phyloP scores from a whole-genome alignment of 1,140 invertebrate genomes.

The Harpegnathos saltator region DNA sequence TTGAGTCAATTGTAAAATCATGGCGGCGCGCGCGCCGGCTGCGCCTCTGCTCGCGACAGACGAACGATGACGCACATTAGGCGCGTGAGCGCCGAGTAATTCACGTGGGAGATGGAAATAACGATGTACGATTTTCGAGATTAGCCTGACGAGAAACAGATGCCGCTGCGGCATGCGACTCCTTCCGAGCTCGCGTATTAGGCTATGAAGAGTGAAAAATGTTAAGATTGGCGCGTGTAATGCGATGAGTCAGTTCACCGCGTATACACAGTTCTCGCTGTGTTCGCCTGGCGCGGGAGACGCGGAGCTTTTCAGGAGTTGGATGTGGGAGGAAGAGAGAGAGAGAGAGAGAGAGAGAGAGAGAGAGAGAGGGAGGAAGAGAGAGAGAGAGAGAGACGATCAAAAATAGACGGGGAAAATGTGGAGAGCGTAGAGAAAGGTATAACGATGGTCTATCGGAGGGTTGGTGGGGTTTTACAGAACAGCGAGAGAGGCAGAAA shows the following conservation, averaged over 20 bases:
- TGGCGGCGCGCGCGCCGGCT: too few relatives aligned
- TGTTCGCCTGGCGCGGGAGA: conserved; percentile 8
- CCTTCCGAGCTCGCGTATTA: neutral
- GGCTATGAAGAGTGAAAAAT: neutral
- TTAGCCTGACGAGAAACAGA: conserved; percentile 3
- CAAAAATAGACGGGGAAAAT: conserved; percentile 9
- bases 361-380: too few relatives aligned
- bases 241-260: conserved; percentile 49
- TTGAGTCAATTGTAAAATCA: too few relatives aligned
- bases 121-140: conserved; percentile 23
- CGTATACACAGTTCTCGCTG: conserved; percentile 31
- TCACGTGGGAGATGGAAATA: too few relatives aligned
- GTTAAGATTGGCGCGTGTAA: conserved; percentile 55
- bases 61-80: too few relatives aligned
- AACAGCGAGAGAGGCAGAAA: conserved; percentile 17
- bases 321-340: too few relatives aligned
- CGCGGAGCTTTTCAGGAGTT: neutral
- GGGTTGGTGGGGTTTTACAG: conserved; percentile 18
- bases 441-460: neutral
- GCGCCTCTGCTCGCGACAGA: too few relatives aligned
- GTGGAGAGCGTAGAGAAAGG: conserved; percentile 17
- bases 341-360: too few relatives aligned
- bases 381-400: too few relatives aligned
- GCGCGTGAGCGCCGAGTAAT: too few relatives aligned
- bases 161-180: neutral